Percentiles rank a stretch among this genome's conserved stretches.
phyloP scores from a whole-genome alignment of 1,140 invertebrate species.

The Zelostemma sp. region DNA sequence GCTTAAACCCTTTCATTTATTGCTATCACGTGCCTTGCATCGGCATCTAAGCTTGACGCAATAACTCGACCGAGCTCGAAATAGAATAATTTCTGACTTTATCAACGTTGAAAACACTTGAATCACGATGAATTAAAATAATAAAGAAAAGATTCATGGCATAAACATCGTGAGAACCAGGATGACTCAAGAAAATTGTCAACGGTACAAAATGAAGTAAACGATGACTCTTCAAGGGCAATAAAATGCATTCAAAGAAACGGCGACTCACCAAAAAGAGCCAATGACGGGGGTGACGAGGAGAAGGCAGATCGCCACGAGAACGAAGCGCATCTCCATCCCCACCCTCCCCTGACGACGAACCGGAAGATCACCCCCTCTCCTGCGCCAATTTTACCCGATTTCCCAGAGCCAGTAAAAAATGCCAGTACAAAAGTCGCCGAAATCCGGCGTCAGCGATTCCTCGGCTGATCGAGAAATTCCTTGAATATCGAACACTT shows the following conservation, averaged over 20 bases:
- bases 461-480: not conserved
- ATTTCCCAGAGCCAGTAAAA: conserved; percentile 28
- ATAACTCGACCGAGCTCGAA: conserved; percentile 10
- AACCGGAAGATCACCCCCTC: conserved; percentile 44
- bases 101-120: no score
- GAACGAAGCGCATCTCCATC: conserved; percentile 75
- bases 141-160: no score
- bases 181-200: no score
- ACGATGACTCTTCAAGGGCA: not conserved
- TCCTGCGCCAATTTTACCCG: conserved; percentile 10
- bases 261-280: conserved; percentile 74
- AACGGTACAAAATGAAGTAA: not conserved
- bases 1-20: conserved; percentile 52
- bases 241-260: not conserved
- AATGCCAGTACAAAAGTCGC: no score
- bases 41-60: not conserved
- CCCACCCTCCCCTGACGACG: conserved; percentile 59
- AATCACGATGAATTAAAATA: no score
- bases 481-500: not conserved
- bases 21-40: conserved; percentile 44
- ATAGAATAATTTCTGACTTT: no score
- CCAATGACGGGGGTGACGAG: conserved; percentile 76
- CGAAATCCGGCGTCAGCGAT: not conserved
- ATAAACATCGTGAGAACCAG: no score
- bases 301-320: conserved; percentile 75